These are phyloP conservation scores for Oreocharis arfaki DNA, from an alignment of 2,113 vertebrate species.

Conservation along the genomic window DNA sequence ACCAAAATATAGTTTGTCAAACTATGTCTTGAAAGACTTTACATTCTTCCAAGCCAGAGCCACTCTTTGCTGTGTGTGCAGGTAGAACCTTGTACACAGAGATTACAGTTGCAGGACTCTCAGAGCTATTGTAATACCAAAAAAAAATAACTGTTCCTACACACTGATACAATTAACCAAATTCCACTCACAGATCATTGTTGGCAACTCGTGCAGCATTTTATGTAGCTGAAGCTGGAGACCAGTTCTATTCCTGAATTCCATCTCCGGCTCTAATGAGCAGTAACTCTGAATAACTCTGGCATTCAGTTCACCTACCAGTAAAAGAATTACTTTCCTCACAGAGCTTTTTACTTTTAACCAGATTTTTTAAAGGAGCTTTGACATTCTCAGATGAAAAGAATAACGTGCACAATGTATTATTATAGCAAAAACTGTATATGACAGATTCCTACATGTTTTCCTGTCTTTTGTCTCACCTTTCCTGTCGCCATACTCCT, in stretches of 20 bases:
- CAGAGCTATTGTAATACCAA: neutral
- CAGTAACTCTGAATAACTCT: neutral
- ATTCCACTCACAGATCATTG: slow-evolving; percentile 39
- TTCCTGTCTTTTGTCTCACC: slow-evolving; percentile 19
- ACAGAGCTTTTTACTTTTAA: neutral
- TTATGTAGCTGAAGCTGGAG: slow-evolving; percentile 5
- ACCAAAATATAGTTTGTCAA: neutral
- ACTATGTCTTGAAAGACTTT: neutral
- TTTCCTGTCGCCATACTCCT: slow-evolving; percentile 38
- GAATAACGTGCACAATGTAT: neutral
- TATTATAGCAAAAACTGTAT: neutral
- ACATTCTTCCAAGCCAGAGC: neutral
- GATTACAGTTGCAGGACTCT: neutral
- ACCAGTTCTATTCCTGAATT: neutral
- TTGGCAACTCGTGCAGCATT: neutral
- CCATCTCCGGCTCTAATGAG: neutral
- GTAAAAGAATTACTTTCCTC: neutral
- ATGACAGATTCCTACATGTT: neutral
- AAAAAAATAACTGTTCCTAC: slow-evolving; percentile 4
- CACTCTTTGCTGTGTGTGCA: neutral
- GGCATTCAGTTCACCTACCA: slow-evolving; percentile 11
- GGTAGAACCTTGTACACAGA: neutral
- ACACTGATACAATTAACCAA: slow-evolving; percentile 40
- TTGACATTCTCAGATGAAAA: slow-evolving; percentile 14
- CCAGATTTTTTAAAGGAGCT: slow-evolving; percentile 2